Evolutionary conservation across 2,888 invertebrate genomes (phyloP).

Genomic region (Drosophila nr. perissopoda): DNA sequence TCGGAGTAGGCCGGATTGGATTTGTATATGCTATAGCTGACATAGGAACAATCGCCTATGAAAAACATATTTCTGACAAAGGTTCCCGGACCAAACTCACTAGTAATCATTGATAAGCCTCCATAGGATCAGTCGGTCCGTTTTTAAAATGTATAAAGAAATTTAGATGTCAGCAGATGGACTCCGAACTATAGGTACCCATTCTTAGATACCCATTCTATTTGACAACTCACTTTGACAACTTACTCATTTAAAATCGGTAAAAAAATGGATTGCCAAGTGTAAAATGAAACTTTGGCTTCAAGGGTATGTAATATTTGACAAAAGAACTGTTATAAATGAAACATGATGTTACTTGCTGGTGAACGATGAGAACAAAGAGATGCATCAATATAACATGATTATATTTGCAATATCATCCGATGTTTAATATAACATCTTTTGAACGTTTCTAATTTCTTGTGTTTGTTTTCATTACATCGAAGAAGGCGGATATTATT

Average conservation of each 20-base stretch:
- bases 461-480: background rate
- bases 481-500: constrained; percentile 2
- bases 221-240: no score
- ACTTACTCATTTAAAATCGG: no score
- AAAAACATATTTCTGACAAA: background rate
- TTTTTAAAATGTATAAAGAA: background rate
- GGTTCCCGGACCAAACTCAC: background rate
- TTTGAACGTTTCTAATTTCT: background rate
- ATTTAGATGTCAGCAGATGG: background rate
- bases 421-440: background rate
- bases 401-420: background rate
- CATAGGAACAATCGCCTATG: background rate
- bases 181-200: background rate
- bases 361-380: background rate
- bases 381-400: background rate
- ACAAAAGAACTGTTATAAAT: background rate
- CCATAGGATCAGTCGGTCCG: background rate
- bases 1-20: background rate
- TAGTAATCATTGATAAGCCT: background rate
- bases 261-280: background rate
- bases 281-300: background rate
- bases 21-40: background rate
- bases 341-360: background rate
- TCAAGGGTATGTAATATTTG: background rate
- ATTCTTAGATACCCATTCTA: no score